A percentile compares a stretch with the other conserved stretches of the same genome.
phyloP scores from a whole-genome alignment of 2,888 invertebrate genomes.

The Cartodere bifasciata region DNA sequence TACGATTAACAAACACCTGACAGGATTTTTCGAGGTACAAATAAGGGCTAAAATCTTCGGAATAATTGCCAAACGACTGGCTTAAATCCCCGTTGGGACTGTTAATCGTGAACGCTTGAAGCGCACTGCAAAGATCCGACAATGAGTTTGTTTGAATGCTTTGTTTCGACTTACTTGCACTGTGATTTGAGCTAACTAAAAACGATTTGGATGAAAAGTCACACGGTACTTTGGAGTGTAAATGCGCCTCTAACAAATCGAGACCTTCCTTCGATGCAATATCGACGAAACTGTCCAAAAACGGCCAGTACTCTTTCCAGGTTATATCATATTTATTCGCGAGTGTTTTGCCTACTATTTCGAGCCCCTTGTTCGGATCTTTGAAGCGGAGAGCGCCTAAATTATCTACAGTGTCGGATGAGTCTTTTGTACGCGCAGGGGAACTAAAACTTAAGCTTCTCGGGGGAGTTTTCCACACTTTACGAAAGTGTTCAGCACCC shows the following conservation, averaged over 20 bases:
- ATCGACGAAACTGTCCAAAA: slow-evolving; percentile 71
- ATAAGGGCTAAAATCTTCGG: slow-evolving; percentile 34
- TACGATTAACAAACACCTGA: slow-evolving; percentile 56
- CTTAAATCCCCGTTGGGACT: slow-evolving; percentile 51
- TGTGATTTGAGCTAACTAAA: too few species aligned
- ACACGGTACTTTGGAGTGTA: slow-evolving; percentile 37
- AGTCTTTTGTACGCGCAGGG: slow-evolving; percentile 8
- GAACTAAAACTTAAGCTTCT: slow-evolving; percentile 29
- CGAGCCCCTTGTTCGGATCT: slow-evolving; percentile 81
- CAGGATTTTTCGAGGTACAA: slow-evolving; percentile 47
- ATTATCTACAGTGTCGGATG: slow-evolving; percentile 8
- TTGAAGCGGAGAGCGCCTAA: slow-evolving; percentile 27
- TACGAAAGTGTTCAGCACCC: slow-evolving; percentile 57
- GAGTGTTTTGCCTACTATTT: slow-evolving; percentile 62
- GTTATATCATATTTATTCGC: slow-evolving; percentile 59
- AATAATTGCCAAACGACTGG: slow-evolving; percentile 43
- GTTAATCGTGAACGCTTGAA: slow-evolving; percentile 14
- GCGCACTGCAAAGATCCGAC: too few species aligned
- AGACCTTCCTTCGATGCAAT: slow-evolving; percentile 64
- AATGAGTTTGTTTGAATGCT: too few species aligned
- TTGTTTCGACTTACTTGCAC: too few species aligned
- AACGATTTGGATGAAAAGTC: too few species aligned
- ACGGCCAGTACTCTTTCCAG: slow-evolving; percentile 92
- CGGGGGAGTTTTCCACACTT: slow-evolving; percentile 76
- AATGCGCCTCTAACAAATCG: slow-evolving; percentile 56